Evolutionary conservation across 2,113 vertebrate genomes (phyloP), one percentile per base, ranked within the genome.

Genomic region (Eptesicus fuscus): DNA sequence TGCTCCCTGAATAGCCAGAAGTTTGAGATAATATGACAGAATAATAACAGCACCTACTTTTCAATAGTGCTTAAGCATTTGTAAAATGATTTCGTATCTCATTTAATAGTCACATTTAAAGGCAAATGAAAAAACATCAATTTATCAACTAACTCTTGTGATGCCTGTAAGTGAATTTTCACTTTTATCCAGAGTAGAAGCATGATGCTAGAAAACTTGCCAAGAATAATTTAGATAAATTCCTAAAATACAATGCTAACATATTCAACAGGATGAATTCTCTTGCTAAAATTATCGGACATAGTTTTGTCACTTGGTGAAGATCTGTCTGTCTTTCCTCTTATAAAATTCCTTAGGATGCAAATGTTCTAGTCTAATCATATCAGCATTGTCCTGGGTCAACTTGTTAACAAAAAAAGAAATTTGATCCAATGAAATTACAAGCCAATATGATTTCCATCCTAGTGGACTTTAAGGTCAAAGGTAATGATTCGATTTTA

Each of bases 221-320:
- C 63, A 78, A 23, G 94, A 84, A 77, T 84, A 76, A 95, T 77
- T 53, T 28, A 53, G 16, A 40, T 40, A 85, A 18, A 91, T 83
- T 93, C 93, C 37, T 65, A 91, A 94, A 95, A 93, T 53, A 77
- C 47, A 82, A 93, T 53, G 73, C 23, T 88, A 94, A 83, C 25
- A 71, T 85, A 91, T 51, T 88, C 44, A 91, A 73, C 4, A 88
- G 17, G 12, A 51, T 32, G 89, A 91, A 56, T 65, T 25, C 1
- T 69, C 49, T 30, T 78, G 23, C 63, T 91, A 73, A 80, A 80
- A 67, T 76, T 82, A 90, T 40, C 7, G 32, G 5, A 7, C 63
- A 92, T 37, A 74, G 20, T 74, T 73, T 78, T 1, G 79, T 65
- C n/a, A 93, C 74, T 18, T 85, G n/a, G 16, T 70, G 37, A 87